Evolutionary conservation across 1,140 invertebrate species (phyloP).

Genomic region (Ectropis grisescens): DNA sequence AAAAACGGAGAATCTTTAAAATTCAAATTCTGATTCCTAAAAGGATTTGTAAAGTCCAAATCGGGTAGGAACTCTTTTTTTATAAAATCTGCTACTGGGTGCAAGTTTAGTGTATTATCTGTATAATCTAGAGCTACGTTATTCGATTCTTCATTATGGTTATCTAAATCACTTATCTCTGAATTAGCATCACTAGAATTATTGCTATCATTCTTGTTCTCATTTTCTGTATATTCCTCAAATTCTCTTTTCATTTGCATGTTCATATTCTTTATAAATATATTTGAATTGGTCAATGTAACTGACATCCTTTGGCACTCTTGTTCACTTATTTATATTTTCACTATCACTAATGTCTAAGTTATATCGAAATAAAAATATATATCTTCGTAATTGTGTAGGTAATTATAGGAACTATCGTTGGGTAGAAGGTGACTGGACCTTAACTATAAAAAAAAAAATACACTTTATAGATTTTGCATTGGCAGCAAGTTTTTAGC

Average conservation of each 20-base stretch:
- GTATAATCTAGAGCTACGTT: slow-evolving; percentile 49
- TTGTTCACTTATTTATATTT: slow-evolving; percentile 41
- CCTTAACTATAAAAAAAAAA: slow-evolving; percentile 26
- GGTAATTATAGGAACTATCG: slow-evolving; percentile 72
- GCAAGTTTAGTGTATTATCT: slow-evolving; percentile 39
- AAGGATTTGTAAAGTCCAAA: slow-evolving; percentile 58
- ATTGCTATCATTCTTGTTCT: slow-evolving; percentile 36
- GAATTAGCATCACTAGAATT: slow-evolving; percentile 47
- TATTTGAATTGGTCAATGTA: slow-evolving; percentile 45
- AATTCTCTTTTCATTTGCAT: slow-evolving; percentile 58
- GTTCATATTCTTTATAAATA: slow-evolving; percentile 53
- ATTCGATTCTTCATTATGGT: slow-evolving; percentile 38
- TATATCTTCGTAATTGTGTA: slow-evolving; percentile 62
- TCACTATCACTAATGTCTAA: slow-evolving; percentile 43
- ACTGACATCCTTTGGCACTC: slow-evolving; percentile 58
- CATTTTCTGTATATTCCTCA: slow-evolving; percentile 40
- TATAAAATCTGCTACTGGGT: slow-evolving; percentile 63
- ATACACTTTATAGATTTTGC: neutral
- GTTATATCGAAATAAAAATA: slow-evolving; percentile 57
- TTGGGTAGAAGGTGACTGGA: slow-evolving; percentile 65
- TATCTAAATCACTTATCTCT: slow-evolving; percentile 58
- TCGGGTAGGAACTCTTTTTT: slow-evolving; percentile 67
- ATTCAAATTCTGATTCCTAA: slow-evolving; percentile 44
- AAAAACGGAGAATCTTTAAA: slow-evolving; percentile 73
- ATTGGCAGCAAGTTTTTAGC: too few species aligned